A percentile compares a stretch with the other conserved stretches of the same genome.
Conservation (phyloP, 2,113 vertebrate species). For the Mesitornis unicolor region DNA sequence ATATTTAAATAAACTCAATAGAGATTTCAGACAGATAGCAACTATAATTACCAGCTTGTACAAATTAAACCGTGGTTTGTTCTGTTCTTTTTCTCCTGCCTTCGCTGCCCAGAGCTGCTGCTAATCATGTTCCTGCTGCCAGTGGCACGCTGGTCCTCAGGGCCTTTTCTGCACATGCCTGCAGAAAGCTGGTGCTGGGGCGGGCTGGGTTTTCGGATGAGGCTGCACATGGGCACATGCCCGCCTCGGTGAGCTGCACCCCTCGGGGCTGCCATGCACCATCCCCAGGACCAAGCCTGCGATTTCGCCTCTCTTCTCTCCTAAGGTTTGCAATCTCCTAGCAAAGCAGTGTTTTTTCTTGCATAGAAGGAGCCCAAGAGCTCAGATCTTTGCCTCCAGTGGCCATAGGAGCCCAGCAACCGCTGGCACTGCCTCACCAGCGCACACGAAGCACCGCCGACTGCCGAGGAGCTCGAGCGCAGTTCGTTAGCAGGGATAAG, state of each 20-base stretch:
- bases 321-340: not conserved
- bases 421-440: not conserved
- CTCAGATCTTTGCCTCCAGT: not conserved
- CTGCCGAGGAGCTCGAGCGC: rapidly evolving
- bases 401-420: not conserved
- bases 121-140: conserved; percentile 48
- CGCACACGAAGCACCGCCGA: not conserved
- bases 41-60: conserved; percentile 71
- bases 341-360: not conserved
- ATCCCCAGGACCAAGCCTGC: not conserved
- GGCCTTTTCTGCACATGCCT: conserved; percentile 4
- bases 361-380: not conserved
- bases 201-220: not conserved
- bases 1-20: conserved; percentile 71
- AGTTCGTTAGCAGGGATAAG: not conserved
- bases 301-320: not conserved
- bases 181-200: not conserved
- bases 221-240: not conserved
- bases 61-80: conserved; percentile 60
- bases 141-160: conserved; percentile 6
- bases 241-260: not conserved
- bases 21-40: conserved; percentile 67
- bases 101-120: conserved; percentile 36
- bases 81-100: conserved; percentile 48
- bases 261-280: rapidly evolving